These are phyloP conservation scores for Delia radicum DNA, from an alignment of 1,140 invertebrate species.

Conservation along the genomic window DNA sequence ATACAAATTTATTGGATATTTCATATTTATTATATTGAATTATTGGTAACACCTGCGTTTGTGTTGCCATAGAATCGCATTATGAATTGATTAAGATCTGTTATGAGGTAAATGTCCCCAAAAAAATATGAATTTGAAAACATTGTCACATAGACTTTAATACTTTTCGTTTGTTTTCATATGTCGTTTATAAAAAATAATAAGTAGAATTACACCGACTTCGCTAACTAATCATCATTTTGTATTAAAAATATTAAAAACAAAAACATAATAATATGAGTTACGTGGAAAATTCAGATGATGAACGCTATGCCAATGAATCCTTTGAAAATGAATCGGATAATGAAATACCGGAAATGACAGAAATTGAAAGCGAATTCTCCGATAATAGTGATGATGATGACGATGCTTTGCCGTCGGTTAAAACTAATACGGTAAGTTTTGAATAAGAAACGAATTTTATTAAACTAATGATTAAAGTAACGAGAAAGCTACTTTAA, in stretches of 20 bases:
- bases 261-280: constrained; percentile 7
- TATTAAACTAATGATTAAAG: too few relatives aligned
- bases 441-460: neutral
- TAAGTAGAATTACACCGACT: too few relatives aligned
- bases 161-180: neutral
- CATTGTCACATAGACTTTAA: neutral
- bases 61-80: neutral
- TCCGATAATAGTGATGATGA: neutral
- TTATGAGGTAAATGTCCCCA: neutral
- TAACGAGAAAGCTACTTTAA: too few relatives aligned
- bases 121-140: neutral
- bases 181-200: neutral
- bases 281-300: constrained; percentile 24
- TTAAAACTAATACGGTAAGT: neutral
- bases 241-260: neutral
- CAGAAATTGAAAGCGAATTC: constrained; percentile 17
- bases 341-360: constrained; percentile 24
- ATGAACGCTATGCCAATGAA: constrained; percentile 28
- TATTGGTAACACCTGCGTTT: neutral
- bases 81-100: neutral
- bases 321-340: constrained; percentile 29
- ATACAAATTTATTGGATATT: neutral
- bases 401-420: neutral
- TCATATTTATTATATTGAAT: neutral
- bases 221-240: neutral